These are phyloP conservation scores for Nycticorax nycticorax DNA, from an alignment of 2,113 vertebrate species.

Conservation along the genomic window DNA sequence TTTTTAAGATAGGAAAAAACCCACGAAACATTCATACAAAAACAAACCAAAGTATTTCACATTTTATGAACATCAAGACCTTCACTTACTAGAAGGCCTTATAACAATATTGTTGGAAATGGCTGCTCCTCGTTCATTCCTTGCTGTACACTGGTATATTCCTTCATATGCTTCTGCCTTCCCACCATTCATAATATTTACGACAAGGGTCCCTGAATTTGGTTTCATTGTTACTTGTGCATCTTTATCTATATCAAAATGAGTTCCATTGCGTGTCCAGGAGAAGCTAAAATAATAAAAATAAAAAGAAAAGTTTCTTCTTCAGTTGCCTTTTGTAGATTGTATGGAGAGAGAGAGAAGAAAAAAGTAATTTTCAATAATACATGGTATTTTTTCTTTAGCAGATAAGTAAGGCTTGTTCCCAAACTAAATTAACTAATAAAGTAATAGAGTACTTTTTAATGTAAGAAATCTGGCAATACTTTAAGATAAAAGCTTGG, in stretches of 20 bases:
- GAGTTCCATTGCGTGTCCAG: conserved; percentile 93
- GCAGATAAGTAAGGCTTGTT: not conserved
- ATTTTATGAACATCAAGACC: not conserved
- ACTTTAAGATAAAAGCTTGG: not conserved
- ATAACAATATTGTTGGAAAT: conserved; percentile 91
- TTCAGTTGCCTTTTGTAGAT: not conserved
- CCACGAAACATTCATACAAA: not conserved
- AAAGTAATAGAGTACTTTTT: not conserved
- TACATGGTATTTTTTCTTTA: not conserved
- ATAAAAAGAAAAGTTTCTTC: not conserved
- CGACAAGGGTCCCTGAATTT: conserved; percentile 87
- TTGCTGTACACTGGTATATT: conserved; percentile 92
- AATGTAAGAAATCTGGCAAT: not conserved
- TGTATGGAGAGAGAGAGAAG: not conserved
- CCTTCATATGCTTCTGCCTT: conserved; percentile 90
- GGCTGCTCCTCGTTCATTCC: conserved; percentile 92
- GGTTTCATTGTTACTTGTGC: conserved; percentile 85
- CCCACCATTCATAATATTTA: conserved; percentile 89
- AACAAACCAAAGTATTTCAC: not conserved
- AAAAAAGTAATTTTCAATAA: not conserved
- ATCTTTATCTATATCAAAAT: conserved; percentile 91
- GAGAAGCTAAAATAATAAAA: conserved; percentile 83
- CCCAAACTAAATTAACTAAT: not conserved
- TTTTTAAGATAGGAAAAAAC: not conserved
- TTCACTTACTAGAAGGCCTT: conserved; percentile 88